Conservation (phyloP, 1,140 invertebrate species). For the Littorina saxatilis region DNA sequence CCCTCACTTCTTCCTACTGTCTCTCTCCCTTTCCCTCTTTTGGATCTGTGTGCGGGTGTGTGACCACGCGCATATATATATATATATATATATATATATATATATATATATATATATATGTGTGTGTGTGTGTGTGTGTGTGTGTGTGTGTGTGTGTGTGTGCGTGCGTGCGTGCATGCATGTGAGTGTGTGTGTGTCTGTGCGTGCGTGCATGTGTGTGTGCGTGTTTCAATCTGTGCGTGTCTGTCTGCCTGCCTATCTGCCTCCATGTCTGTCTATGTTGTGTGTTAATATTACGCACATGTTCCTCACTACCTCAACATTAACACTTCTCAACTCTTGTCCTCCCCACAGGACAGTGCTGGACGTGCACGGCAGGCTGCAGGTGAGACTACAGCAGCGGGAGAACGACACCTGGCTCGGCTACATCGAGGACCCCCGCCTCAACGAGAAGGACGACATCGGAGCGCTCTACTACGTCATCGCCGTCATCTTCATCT, state of each 20-base stretch:
- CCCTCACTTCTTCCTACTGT: neutral
- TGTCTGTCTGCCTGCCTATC: too few species aligned
- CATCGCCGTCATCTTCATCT: constrained; percentile 73
- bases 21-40: neutral
- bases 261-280: neutral
- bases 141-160: too few species aligned
- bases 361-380: constrained; percentile 58
- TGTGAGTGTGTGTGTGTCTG: too few species aligned
- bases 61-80: neutral
- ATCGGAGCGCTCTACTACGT: constrained; percentile 74
- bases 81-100: too few species aligned
- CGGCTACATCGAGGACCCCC: constrained; percentile 57
- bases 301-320: neutral
- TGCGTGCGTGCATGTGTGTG: too few species aligned
- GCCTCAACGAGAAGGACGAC: constrained; percentile 60
- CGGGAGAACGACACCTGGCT: constrained; percentile 57
- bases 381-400: constrained; percentile 58
- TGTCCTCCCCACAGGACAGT: constrained; percentile 45
- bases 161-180: too few species aligned
- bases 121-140: neutral
- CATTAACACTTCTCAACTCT: too few species aligned
- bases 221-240: too few species aligned
- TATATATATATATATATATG: neutral
- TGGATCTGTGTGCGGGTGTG: neutral
- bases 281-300: neutral